Base-by-base conservation (phyloP, 2,888 invertebrate genomes). In the Dasysyrphus tricinctus region DNA sequence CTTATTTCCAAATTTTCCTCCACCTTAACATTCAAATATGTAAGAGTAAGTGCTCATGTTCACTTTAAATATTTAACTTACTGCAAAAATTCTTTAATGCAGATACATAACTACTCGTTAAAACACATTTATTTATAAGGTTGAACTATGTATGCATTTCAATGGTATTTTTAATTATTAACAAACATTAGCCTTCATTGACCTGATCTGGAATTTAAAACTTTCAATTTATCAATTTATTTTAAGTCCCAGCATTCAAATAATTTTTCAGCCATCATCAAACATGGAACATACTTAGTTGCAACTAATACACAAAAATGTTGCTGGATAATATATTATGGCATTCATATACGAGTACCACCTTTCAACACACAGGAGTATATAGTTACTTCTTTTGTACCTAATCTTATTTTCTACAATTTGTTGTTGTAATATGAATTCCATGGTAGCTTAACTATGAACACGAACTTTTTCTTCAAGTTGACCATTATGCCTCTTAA, bases 401-500 rank as follows among this genome's bases (percentile, higher is more conserved):
- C 61, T 56, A 79, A 74, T 74, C 73, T 47, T 39, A 69, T 70
- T 59, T 74, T 49, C 16, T 65, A 32, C 2, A 34, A 34, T 24
- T 42, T 61, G 11, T 70, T 69, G 59, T 44, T 79, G 69, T 51
- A 49, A 51, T 69, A 72, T 72, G 57, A 70, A 84, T 80, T 80
- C 76, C 84, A 24, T 76, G 75, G 76, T 37, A 61, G 76, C 80
- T 59, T n/a, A 67, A 74, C 82, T 56, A 82, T 78, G 61, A 82
- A 78, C 83, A 84, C 75, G 80, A 80, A 80, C 32, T 59, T 70
- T 72, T 72, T 44, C 54, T 42, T 42, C 51, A 54, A 47, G 42
- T 29, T 69, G 80, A 70, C 80, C 75, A 44, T 54, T 54, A 12
- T 32, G 51, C 54, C 12, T 73, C 12, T 73, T 34, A 37, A 34